A percentile compares a stretch with the other conserved stretches of the same genome.
These are phyloP conservation scores for Passer domesticus DNA, from an alignment of 2,113 vertebrate species.

Conservation along the genomic window DNA sequence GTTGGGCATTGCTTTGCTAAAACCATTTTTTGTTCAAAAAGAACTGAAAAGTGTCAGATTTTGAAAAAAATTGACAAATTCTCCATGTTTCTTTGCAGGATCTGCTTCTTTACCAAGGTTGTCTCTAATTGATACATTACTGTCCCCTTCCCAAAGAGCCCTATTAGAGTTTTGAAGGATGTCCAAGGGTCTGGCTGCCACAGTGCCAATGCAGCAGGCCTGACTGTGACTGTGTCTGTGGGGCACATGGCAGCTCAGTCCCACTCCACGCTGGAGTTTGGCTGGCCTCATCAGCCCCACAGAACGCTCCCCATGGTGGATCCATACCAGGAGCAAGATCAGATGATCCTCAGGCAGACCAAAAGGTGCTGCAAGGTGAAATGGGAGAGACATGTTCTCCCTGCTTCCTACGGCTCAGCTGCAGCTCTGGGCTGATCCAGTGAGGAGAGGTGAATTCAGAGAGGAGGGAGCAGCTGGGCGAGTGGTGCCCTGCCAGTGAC, in stretches of 20 bases:
- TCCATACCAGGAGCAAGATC: neutral
- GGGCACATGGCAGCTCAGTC: neutral
- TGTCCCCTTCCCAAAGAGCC: neutral
- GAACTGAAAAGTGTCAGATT: neutral
- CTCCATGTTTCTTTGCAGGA: neutral
- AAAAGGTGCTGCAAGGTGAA: neutral
- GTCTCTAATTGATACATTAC: neutral
- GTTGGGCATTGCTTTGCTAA: neutral
- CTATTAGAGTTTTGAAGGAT: neutral
- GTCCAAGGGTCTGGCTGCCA: accelerated
- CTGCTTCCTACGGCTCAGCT: neutral
- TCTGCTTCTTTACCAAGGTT: neutral
- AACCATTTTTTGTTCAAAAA: neutral
- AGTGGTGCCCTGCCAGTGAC: neutral
- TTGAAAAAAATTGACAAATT: neutral
- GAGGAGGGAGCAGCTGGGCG: neutral
- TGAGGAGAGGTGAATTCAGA: neutral
- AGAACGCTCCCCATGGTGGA: neutral
- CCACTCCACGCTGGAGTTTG: neutral
- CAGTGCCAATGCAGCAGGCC: too few species aligned
- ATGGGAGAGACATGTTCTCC: neutral
- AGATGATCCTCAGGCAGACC: neutral
- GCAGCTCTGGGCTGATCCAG: neutral
- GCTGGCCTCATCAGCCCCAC: neutral
- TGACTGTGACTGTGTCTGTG: neutral